Conservation (phyloP, 2,797 vertebrate genomes). For the Labeo calbasu region DNA sequence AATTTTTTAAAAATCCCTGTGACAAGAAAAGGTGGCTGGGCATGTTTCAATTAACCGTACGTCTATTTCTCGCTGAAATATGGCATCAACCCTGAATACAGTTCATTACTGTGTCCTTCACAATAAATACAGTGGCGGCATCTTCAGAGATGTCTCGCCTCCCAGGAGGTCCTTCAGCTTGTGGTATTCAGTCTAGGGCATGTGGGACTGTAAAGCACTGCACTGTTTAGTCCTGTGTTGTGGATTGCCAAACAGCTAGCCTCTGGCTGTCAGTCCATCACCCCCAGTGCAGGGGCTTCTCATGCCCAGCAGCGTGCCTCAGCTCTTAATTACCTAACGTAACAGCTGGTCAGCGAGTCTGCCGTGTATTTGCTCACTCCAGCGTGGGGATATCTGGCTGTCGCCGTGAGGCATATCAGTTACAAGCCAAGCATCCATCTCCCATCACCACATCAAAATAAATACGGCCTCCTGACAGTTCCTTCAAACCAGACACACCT, state of each 20-base stretch:
- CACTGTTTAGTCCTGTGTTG: slow-evolving; percentile 34
- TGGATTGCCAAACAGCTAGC: slow-evolving; percentile 59
- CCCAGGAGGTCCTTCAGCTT: not conserved
- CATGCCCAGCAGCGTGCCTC: slow-evolving; percentile 29
- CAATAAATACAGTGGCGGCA: not conserved
- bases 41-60: not conserved
- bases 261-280: slow-evolving; percentile 54
- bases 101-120: not conserved
- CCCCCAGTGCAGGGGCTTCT: slow-evolving; percentile 32
- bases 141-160: not conserved
- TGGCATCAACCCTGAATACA: not conserved
- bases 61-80: not conserved
- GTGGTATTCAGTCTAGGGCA: slow-evolving; percentile 8
- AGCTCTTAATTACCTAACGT: slow-evolving; percentile 57
- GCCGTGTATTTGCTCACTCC: slow-evolving; percentile 38
- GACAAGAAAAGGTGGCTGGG: not conserved
- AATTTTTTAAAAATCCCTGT: not conserved
- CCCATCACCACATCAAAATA: slow-evolving; percentile 3
- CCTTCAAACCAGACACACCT: not conserved
- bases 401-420: slow-evolving; percentile 42
- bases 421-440: slow-evolving; percentile 8
- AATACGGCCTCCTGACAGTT: not conserved
- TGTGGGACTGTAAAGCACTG: slow-evolving; percentile 6
- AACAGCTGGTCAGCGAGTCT: slow-evolving; percentile 55
- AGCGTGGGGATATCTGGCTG: slow-evolving; percentile 28